Conservation (phyloP, 1,140 invertebrate genomes). For the Cyrtorhinus lividipennis region DNA sequence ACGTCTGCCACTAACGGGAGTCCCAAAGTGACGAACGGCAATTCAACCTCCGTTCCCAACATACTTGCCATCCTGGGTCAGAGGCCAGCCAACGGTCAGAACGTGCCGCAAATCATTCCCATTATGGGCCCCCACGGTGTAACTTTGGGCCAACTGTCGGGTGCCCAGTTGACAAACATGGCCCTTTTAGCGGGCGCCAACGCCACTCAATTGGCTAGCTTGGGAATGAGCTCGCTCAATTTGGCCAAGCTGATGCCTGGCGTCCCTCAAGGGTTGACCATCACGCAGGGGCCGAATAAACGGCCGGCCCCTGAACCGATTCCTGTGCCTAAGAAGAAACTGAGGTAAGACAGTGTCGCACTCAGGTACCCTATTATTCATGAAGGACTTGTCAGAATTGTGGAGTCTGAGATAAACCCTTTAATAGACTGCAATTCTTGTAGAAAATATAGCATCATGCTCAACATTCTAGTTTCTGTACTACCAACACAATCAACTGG, state of each 20-base stretch:
- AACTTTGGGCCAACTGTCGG: neutral
- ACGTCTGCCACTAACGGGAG: neutral
- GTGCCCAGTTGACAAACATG: neutral
- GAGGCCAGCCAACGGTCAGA: neutral
- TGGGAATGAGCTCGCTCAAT: neutral
- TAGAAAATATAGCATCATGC: too few relatives aligned
- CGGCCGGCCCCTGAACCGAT: neutral
- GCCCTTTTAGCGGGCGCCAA: neutral
- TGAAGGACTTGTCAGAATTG: neutral
- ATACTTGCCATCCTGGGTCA: neutral
- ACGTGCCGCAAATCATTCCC: neutral
- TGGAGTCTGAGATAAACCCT: neutral
- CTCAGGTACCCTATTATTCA: too few relatives aligned
- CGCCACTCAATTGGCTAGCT: neutral
- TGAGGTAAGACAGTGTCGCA: too few relatives aligned
- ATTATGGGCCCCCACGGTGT: neutral
- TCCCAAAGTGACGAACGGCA: neutral
- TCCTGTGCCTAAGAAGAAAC: neutral
- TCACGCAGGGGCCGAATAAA: neutral
- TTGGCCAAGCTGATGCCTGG: neutral
- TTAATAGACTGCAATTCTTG: neutral
- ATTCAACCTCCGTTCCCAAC: neutral
- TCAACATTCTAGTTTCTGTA: neutral
- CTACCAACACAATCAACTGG: neutral
- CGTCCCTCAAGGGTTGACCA: too few relatives aligned